Base-by-base conservation (phyloP, 2,888 invertebrate genomes). In the Tachina grossa region DNA sequence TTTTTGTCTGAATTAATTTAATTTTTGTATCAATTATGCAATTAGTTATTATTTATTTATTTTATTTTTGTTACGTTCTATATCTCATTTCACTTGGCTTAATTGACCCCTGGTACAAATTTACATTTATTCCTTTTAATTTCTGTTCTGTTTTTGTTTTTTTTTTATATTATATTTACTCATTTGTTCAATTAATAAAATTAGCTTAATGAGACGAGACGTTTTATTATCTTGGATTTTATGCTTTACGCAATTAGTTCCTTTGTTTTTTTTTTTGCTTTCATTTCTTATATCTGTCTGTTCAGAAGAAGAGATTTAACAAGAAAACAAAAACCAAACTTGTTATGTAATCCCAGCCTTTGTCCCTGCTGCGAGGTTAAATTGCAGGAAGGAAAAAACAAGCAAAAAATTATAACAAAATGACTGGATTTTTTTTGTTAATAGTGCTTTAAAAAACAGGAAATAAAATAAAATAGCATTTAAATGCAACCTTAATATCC, bases 141-240 rank as follows among this genome's bases (percentile, higher is more conserved):
- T 41, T 5, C 11, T 61, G n/a, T 61, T 61, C 16, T 31, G 14
- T n/a, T 3, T 13, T 14, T 49, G 4, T 49, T 3, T 19, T 49
- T 39, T 39, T 41, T n/a, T 39, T 51, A 53, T 53, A 39, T 9
- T 16, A 45, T 47, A 47, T 49, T 39, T 39, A 16, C 19, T 51
- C 49, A 51, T 49, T 74, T 61, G 49, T 74, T 74, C 59, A 61
- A 74, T 74, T 74, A 74, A 74, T 51, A 74, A 74, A 74, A 31
- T 74, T 74, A 59, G 61, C 61, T 61, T 74, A 74, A 74, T 74
- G 74, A 49, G 43, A 43, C 41, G 51, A 63, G 51, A 59, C n/a
- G 16, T 71, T 72, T 57, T 59, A 59, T 59, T 72, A 16, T 59
- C 31, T n/a, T 59, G 47, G 47, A 47, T 72, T 47, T 8, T 39